Conservation (phyloP, 2,113 vertebrate species). For the Pterophyllum scalare region DNA sequence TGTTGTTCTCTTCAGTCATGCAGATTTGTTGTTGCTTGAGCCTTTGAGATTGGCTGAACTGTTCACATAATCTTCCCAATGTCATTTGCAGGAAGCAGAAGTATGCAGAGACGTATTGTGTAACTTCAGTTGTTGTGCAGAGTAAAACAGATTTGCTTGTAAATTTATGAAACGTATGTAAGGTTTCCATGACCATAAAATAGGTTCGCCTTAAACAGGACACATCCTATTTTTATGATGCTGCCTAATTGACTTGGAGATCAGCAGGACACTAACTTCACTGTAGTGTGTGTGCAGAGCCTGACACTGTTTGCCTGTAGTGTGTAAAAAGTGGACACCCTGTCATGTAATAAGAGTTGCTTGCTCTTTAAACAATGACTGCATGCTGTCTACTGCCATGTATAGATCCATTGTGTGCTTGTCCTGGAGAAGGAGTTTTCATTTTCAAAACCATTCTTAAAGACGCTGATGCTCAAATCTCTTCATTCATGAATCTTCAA, state of each 20-base stretch:
- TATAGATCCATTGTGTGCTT: background rate
- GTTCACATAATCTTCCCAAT: background rate
- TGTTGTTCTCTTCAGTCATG: constrained; percentile 14
- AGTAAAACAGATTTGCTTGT: background rate
- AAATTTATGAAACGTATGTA: background rate
- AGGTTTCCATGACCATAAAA: background rate
- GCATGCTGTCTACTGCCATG: background rate
- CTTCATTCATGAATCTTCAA: background rate
- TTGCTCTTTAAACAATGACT: background rate
- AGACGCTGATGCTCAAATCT: background rate
- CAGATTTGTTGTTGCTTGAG: background rate
- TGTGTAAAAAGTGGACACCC: background rate
- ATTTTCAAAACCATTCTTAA: background rate
- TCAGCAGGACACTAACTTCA: background rate
- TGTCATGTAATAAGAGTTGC: constrained; percentile 2
- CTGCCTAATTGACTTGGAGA: background rate
- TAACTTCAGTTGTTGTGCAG: background rate
- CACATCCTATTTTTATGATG: background rate
- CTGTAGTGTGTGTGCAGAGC: background rate
- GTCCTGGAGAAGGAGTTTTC: background rate
- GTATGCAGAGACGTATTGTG: background rate
- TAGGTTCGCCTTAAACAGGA: background rate
- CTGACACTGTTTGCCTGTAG: constrained; percentile 16
- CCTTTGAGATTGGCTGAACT: constrained; percentile 4
- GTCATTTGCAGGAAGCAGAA: background rate